Conservation (phyloP, 2,888 invertebrate genomes). For the Serripes groenlandicus region DNA sequence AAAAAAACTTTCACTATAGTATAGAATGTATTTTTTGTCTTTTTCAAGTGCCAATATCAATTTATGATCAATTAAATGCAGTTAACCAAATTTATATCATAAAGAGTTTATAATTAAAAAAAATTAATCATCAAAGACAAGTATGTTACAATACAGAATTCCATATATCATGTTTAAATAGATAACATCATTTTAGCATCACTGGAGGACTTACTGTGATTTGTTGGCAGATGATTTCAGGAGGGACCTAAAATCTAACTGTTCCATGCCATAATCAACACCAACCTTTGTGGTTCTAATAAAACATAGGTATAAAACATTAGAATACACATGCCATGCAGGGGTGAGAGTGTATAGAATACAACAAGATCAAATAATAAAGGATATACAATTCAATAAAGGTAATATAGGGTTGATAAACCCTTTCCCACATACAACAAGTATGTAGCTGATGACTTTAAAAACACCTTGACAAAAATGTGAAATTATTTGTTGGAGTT, state of each 20-base stretch:
- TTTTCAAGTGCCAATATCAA: too few relatives aligned
- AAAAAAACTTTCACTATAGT: too few relatives aligned
- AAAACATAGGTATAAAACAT: background rate
- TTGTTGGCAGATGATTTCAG: constrained; percentile 65
- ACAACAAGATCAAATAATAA: too few relatives aligned
- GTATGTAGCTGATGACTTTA: background rate
- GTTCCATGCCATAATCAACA: constrained; percentile 63
- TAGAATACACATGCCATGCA: background rate
- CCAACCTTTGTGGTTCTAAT: constrained; percentile 65
- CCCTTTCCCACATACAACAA: background rate
- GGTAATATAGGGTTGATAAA: background rate
- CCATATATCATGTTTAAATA: too few relatives aligned
- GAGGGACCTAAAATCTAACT: constrained; percentile 68
- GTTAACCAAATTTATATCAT: too few relatives aligned
- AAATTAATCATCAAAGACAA: too few relatives aligned
- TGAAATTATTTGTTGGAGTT: background rate
- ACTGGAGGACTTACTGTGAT: constrained; percentile 73
- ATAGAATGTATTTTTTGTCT: too few relatives aligned
- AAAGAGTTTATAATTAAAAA: too few relatives aligned
- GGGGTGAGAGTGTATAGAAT: too few relatives aligned
- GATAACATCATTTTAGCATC: too few relatives aligned
- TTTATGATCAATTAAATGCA: too few relatives aligned
- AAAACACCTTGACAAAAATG: background rate
- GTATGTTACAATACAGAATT: too few relatives aligned
- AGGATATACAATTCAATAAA: background rate